Evolutionary conservation across 2,888 invertebrate genomes (phyloP), one percentile per base, ranked within the genome.

Genomic region (Harpagoxenus sublaevis): DNA sequence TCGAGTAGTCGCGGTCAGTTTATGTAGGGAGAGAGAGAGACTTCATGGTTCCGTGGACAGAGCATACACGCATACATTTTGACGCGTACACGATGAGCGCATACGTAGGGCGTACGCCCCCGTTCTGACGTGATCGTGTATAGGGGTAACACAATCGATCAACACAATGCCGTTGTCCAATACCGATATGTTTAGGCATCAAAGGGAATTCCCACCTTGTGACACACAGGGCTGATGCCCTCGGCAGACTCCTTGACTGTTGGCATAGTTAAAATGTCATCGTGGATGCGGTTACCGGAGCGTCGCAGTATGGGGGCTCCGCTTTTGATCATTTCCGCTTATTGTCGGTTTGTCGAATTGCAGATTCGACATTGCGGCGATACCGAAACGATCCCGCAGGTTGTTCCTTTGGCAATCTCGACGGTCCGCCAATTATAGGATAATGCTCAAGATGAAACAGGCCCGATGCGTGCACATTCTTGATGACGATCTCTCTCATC

Each of bases 151-250:
- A 84, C 85, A 83, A 87, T 86, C 82, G 86, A 88, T 90, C 88
- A 84, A 88, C 84, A 86, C 84, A 70, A 84, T 31, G 77, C n/a
- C 62, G 57, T 60, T 78, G 55, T 42, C 85, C 84, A 84, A 88
- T 86, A 85, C 85, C 87, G 87, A 73, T 84, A 84, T 62, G n/a
- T 77, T 75, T 84, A 84, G 85, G 87, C 89, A 84, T 93, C 93
- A 93, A 93, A 93, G 93, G 88, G 93, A 93, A 93, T 92, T 90
- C 88, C 89, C 75, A 90, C 84, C 90, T 88, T 91, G 92, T 88
- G 90, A 88, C 89, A 89, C 85, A 71, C 35, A 73, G 73, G 31
- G 45, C 84, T 86, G 92, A 90, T 89, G 85, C 84, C 62, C 70
- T 81, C 55, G 79, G 65, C 85, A 85, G 86, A 81, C 82, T 90